phyloP scores from a whole-genome alignment of 2,797 vertebrate genomes.

The Myripristis murdjan region DNA sequence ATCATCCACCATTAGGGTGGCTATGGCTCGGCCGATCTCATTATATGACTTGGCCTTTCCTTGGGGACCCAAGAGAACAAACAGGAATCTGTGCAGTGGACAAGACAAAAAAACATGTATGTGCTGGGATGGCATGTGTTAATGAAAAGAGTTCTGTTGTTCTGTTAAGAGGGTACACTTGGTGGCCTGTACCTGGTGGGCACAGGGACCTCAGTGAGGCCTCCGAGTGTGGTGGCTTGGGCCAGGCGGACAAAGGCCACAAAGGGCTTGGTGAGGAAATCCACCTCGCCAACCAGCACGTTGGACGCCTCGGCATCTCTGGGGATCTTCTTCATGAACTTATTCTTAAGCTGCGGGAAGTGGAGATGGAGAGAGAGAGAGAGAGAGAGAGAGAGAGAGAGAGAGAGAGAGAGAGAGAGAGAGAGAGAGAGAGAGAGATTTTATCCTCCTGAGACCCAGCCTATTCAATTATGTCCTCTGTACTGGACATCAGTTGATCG shows the following conservation, averaged over 20 bases:
- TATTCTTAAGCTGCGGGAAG: conserved; percentile 91
- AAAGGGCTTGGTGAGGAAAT: conserved; percentile 96
- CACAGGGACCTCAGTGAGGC: conserved; percentile 96
- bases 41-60: conserved; percentile 98
- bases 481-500: too few relatives aligned
- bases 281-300: conserved; percentile 95
- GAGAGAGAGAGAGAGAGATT: too few relatives aligned
- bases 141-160: neutral
- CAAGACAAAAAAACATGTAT: conserved; percentile 31
- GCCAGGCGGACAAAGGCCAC: conserved; percentile 94
- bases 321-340: conserved; percentile 99
- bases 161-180: neutral
- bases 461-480: too few relatives aligned
- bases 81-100: conserved; percentile 81
- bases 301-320: conserved; percentile 97
- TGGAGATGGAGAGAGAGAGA: neutral
- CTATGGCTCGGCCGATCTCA: conserved; percentile 97
- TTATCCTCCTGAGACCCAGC: too few relatives aligned
- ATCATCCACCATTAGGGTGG: conserved; percentile 98
- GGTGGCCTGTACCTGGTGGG: conserved; percentile 92
- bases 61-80: conserved; percentile 86
- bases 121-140: neutral
- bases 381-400: conserved; percentile 7
- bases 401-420: too few relatives aligned
- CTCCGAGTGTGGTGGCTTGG: conserved; percentile 93